Evolutionary conservation across 2,888 invertebrate genomes (phyloP), one percentile per base, ranked within the genome.

Genomic region (Epinotia brunnichana): DNA sequence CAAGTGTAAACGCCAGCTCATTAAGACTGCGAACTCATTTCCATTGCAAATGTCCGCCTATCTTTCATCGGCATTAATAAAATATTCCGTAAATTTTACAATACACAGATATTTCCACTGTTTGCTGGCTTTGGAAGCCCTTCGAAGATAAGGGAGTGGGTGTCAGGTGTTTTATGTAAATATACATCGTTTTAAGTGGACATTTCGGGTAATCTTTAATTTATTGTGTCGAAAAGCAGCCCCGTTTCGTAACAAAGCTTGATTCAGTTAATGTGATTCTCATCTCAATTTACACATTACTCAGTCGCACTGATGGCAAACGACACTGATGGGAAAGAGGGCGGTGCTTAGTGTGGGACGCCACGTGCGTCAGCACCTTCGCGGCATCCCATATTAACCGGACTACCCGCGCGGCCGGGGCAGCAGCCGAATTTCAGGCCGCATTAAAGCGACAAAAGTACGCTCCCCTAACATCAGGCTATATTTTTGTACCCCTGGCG

Each of bases 21-120:
- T 44, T 62, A 62, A 0, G 39, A 19, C 11, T 35, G 60, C 29
- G 29, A 48, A 29, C 39, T 53, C 53, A 69, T 69, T 53, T 69
- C 11, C 53, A 69, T 60, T 69, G 60, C 51, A 61, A 69, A 69
- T 61, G 21, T 29, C 15, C 24, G 21, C 48, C 21, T 60, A 61
- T 53, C 53, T 61, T 60, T 17, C 21, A 39, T 60, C 60, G 9
- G 5, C 15, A 9, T 19, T 60, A 51, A 24, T 29, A 41, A 51
- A 24, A 39, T 29, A 29, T 64, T 64, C 15, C 53, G 21, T 53
- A 53, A 53, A 59, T 19, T 35, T 39, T 53, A 11, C 53, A 53
- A 53, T 3, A 3, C 53, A 53, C 53, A 19, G 19, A 11, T 53
- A 48, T n/a, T 48, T 48, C 48, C 48, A 48, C 48, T 48, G 48